Base-by-base conservation (phyloP, 2,113 vertebrate species). In the Paradisaea rubra region DNA sequence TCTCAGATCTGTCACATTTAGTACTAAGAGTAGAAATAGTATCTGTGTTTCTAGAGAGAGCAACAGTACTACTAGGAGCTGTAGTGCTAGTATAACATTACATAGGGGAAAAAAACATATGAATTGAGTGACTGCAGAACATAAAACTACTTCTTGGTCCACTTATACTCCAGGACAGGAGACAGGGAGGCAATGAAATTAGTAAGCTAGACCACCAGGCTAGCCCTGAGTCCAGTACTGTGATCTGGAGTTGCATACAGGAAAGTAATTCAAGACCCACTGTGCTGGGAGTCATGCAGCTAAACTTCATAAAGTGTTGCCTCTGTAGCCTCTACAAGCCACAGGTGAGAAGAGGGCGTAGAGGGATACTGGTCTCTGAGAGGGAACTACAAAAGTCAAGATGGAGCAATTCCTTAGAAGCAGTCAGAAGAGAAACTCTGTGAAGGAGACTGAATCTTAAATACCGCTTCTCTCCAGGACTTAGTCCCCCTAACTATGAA, bases 341-440 rank as follows among this genome's bases (percentile, higher is more conserved):
- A 21, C 1, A 41, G 2, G 9, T 61, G 22, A 15, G 23, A 35
- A 52, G 16, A 54, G 0, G 0, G 19, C 81, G 37, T 47, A 61
- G 44, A 30, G 6, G 11, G 4, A 44, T 52, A 37, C 3, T 0
- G 0, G 8, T 24, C 15, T 78, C 28, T 60, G 35, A 63, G 13
- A 1, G 2, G 3, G 5, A 7, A n/a, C 8, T 68, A 28, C 41
- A 59, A 31, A 30, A 78, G 7, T 28, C 14, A 85, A 49, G 33
- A 61, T 61, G 52, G 5, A 81, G 3, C 15, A 66, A 10, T 41
- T 61, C 17, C 13, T 69, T 65, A 49, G 17, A 77, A 37, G 6
- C 15, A 73, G n/a, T 10, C 9, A 35, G 30, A 50, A 79, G 65
- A 73, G 4, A 81, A 63, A 30, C 6, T 37, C 20, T 52, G 5